Conservation (phyloP, 2,888 invertebrate species). For the Rapana venosa region DNA sequence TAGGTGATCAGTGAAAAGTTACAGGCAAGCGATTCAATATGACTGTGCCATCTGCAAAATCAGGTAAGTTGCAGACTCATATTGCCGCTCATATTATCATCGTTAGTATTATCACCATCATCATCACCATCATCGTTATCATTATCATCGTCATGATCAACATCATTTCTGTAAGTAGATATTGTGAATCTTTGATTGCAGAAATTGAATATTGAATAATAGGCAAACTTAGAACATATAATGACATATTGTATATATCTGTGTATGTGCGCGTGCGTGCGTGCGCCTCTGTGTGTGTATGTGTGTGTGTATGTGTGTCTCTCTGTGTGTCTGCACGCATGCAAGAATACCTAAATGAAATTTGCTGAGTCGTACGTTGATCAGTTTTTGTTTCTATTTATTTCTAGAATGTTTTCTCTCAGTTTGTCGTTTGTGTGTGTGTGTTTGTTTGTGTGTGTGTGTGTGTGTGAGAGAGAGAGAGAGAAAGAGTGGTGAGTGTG, state of each 20-base stretch:
- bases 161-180: neutral
- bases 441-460: no score
- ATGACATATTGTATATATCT: neutral
- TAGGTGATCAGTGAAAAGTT: neutral
- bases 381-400: neutral
- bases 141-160: neutral
- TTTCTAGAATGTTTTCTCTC: neutral
- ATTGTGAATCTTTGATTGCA: neutral
- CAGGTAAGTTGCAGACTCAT: neutral
- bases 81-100: neutral
- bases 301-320: no score
- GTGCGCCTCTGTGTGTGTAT: neutral
- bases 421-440: neutral
- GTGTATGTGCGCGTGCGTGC: neutral
- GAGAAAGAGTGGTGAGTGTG: no score
- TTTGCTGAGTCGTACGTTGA: neutral
- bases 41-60: no score
- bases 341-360: neutral
- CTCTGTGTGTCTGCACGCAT: neutral
- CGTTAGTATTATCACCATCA: neutral
- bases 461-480: no score
- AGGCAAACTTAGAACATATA: neutral
- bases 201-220: neutral
- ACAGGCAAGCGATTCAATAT: no score
- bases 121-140: neutral